These are phyloP conservation scores for Ypsolopha sequella DNA, from an alignment of 2,888 invertebrate genomes.

Conservation along the genomic window DNA sequence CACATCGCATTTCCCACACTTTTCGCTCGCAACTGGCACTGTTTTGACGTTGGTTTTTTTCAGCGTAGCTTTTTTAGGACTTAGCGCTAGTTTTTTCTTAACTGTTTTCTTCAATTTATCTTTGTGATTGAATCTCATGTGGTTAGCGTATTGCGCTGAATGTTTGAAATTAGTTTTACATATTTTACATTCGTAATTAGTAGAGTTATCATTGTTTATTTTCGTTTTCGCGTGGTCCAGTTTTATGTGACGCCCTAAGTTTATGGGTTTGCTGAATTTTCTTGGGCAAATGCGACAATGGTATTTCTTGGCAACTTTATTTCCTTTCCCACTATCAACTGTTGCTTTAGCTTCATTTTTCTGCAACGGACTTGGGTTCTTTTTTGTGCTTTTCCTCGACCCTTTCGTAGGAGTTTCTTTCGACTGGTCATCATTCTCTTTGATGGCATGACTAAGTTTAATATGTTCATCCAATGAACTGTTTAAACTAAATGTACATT, in stretches of 20 bases:
- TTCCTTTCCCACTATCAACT: too few species aligned
- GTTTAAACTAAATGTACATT: background rate
- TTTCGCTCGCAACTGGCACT: background rate
- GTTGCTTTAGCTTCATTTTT: too few species aligned
- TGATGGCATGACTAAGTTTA: background rate
- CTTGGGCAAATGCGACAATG: background rate
- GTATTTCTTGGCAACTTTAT: background rate
- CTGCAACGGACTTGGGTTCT: background rate
- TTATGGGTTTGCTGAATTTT: background rate
- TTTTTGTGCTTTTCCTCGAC: background rate
- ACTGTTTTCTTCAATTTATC: background rate
- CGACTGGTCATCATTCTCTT: background rate
- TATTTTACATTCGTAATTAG: conserved; percentile 1
- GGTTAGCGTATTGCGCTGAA: background rate
- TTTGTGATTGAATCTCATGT: background rate
- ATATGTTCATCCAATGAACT: background rate
- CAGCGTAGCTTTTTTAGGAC: background rate
- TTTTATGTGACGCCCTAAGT: background rate
- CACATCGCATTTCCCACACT: conserved; percentile 4
- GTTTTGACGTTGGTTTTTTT: background rate
- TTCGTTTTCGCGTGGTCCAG: background rate
- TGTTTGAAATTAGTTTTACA: background rate
- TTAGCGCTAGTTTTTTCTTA: background rate
- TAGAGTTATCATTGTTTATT: too few species aligned
- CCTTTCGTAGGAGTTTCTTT: background rate